phyloP scores from a whole-genome alignment of 2,113 vertebrate genomes.

The Menura novaehollandiae region DNA sequence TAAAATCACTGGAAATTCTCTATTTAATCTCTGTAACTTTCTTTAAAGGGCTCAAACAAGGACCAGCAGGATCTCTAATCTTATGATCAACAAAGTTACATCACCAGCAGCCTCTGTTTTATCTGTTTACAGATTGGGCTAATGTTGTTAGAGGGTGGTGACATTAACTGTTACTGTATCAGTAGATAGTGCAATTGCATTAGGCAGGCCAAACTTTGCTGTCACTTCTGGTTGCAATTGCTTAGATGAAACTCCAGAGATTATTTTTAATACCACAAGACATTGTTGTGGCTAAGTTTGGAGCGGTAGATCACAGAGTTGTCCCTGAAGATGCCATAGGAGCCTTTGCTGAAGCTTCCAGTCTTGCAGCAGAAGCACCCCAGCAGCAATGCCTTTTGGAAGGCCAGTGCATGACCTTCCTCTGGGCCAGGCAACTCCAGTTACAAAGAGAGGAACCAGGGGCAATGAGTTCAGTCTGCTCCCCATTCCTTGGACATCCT shows the following conservation, averaged over 20 bases:
- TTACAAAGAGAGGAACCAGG: background rate
- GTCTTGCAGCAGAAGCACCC: background rate
- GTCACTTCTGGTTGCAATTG: background rate
- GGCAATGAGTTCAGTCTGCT: background rate
- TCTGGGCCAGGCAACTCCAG: background rate
- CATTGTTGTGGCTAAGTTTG: background rate
- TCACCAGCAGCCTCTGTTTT: conserved; percentile 32
- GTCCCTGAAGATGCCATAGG: background rate
- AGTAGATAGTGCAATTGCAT: background rate
- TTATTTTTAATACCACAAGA: background rate
- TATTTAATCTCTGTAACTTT: conserved; percentile 33
- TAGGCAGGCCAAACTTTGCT: background rate
- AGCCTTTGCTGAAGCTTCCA: background rate
- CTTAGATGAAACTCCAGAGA: background rate
- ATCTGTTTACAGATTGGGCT: conserved; percentile 31
- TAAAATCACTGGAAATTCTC: conserved; percentile 49
- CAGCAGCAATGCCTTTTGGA: background rate
- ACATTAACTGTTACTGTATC: conserved; percentile 49
- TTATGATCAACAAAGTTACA: conserved; percentile 44
- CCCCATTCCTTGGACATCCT: background rate
- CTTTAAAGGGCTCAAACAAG: conserved; percentile 24
- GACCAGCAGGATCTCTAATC: conserved; percentile 36
- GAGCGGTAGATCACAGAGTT: background rate
- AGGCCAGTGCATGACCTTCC: background rate
- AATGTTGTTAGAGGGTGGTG: conserved; percentile 29